phyloP scores from a whole-genome alignment of 2,113 vertebrate species.

The Corvus cornix region DNA sequence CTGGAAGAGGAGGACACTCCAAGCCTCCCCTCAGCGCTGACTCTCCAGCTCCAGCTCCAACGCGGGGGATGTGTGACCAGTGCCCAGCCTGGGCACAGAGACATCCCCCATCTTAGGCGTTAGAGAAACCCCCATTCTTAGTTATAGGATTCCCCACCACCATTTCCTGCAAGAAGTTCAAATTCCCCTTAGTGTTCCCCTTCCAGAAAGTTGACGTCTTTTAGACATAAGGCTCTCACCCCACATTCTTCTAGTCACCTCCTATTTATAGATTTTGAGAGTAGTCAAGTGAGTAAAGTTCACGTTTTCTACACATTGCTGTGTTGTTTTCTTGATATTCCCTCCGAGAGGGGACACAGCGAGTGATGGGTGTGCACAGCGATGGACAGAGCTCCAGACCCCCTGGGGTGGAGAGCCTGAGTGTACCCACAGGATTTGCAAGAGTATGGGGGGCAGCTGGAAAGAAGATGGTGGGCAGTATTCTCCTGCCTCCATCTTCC shows the following conservation, averaged over 20 bases:
- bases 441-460: background rate
- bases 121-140: no score
- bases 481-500: background rate
- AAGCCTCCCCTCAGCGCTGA: background rate
- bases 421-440: background rate
- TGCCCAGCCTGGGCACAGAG: background rate
- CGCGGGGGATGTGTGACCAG: background rate
- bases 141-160: rapidly evolving
- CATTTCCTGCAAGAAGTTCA: no score
- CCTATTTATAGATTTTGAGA: background rate
- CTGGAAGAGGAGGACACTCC: no score
- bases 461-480: background rate
- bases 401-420: rapidly evolving
- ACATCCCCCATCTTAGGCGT: background rate
- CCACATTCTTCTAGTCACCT: rapidly evolving
- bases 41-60: background rate
- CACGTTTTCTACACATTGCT: background rate
- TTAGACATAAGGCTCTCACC: background rate
- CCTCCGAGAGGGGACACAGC: rapidly evolving
- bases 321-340: background rate
- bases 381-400: rapidly evolving
- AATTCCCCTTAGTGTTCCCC: no score
- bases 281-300: background rate
- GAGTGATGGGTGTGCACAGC: no score
- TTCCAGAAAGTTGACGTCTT: background rate